Evolutionary conservation across 2,888 invertebrate genomes (phyloP).

Genomic region (Orthosia gracilis): DNA sequence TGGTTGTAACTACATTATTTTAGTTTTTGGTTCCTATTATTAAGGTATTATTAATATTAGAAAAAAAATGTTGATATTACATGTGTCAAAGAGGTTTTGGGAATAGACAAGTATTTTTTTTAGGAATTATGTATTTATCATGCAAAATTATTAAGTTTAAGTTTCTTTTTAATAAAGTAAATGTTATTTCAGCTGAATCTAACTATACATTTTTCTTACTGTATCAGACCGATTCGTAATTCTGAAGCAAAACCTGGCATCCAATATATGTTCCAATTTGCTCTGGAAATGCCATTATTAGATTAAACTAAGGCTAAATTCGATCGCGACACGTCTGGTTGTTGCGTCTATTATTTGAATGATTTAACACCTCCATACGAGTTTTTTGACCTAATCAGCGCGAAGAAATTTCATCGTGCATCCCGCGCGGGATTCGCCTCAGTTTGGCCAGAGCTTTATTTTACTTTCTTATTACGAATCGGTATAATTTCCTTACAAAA

Average conservation of each 20-base stretch:
- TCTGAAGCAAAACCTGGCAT: neutral
- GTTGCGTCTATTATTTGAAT: neutral
- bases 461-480: neutral
- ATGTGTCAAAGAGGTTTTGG: conserved; percentile 28
- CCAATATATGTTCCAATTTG: neutral
- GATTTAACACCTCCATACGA: neutral
- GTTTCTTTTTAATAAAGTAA: neutral
- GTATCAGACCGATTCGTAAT: neutral
- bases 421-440: neutral
- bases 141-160: conserved; percentile 32
- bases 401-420: neutral
- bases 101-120: neutral
- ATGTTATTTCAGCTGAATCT: neutral
- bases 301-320: neutral
- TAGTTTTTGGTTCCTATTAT: conserved; percentile 56
- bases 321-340: too few species aligned
- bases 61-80: conserved; percentile 5
- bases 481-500: neutral
- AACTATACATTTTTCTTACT: neutral
- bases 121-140: neutral
- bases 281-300: neutral
- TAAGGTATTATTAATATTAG: conserved; percentile 53
- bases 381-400: neutral
- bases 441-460: neutral
- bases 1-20: conserved; percentile 33